Evolutionary conservation across 2,113 vertebrate species (phyloP).

Genomic region (Pseudorhombus dupliciocellatus): DNA sequence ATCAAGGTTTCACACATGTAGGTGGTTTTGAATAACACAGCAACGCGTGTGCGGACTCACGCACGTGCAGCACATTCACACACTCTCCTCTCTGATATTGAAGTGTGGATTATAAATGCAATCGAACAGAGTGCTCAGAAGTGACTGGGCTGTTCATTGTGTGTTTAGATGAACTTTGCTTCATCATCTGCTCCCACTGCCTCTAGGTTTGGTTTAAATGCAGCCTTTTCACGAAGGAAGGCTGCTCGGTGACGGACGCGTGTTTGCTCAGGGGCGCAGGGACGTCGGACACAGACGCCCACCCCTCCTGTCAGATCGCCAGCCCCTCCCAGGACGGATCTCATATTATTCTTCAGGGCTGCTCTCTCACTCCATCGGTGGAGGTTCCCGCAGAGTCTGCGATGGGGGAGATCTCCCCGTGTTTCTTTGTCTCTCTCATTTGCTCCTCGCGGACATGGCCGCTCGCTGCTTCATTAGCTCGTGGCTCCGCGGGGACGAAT

Average conservation of each 20-base stretch:
- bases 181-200: neutral
- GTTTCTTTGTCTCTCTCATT: slow-evolving; percentile 1
- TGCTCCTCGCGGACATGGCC: neutral
- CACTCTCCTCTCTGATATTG: no score
- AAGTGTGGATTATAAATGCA: neutral
- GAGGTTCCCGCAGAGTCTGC: neutral
- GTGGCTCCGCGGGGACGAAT: neutral
- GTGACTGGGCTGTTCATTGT: no score
- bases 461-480: neutral
- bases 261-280: neutral
- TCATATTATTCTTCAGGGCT: neutral
- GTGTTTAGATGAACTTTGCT: no score
- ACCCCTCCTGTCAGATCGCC: slow-evolving; percentile 12
- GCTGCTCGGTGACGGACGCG: neutral
- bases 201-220: no score
- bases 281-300: neutral
- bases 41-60: slow-evolving; percentile 25
- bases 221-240: neutral
- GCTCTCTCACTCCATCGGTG: neutral
- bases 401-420: neutral
- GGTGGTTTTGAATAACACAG: slow-evolving; percentile 46
- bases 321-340: neutral
- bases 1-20: slow-evolving; percentile 64
- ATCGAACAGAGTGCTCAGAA: no score
- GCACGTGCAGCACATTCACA: neutral